Conservation (phyloP, 2,888 invertebrate genomes). For the Boloria selene region DNA sequence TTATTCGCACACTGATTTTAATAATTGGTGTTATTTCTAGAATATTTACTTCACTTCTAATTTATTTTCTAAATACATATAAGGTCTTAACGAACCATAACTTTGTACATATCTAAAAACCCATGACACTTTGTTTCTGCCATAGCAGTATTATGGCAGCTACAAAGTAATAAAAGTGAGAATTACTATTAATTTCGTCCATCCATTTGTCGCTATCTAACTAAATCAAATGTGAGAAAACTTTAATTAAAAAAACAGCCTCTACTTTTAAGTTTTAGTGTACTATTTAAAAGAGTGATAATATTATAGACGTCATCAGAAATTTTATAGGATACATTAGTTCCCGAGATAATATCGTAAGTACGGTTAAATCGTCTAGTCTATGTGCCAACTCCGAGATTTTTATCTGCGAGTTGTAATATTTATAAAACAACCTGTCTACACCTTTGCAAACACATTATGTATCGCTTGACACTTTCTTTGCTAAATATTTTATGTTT, state of each 20-base stretch:
- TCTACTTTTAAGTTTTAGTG: slow-evolving; percentile 2
- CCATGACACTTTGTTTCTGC: slow-evolving; percentile 16
- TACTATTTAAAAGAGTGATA: not conserved
- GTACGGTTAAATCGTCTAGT: slow-evolving; percentile 36
- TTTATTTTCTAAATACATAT: too few relatives aligned
- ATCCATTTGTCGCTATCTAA: slow-evolving; percentile 4
- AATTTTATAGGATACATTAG: slow-evolving; percentile 38
- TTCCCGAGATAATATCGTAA: slow-evolving; percentile 43
- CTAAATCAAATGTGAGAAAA: not conserved
- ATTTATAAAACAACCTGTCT: slow-evolving; percentile 32
- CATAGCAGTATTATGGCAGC: slow-evolving; percentile 21
- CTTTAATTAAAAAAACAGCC: not conserved
- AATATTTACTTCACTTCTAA: too few relatives aligned
- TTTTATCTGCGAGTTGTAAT: slow-evolving; percentile 31
- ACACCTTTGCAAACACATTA: slow-evolving; percentile 26
- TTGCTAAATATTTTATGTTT: not conserved
- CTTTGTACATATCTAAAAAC: slow-evolving; percentile 1
- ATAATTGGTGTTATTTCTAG: too few relatives aligned
- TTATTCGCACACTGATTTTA: too few relatives aligned
- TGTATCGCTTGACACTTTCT: slow-evolving; percentile 7
- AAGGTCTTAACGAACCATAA: too few relatives aligned
- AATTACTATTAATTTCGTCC: slow-evolving; percentile 20
- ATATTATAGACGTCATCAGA: slow-evolving; percentile 19
- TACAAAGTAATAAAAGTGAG: slow-evolving; percentile 24
- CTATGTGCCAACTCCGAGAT: slow-evolving; percentile 24